These are phyloP conservation scores for Platyscapa corneri DNA, from an alignment of 1,140 invertebrate genomes.

Conservation along the genomic window DNA sequence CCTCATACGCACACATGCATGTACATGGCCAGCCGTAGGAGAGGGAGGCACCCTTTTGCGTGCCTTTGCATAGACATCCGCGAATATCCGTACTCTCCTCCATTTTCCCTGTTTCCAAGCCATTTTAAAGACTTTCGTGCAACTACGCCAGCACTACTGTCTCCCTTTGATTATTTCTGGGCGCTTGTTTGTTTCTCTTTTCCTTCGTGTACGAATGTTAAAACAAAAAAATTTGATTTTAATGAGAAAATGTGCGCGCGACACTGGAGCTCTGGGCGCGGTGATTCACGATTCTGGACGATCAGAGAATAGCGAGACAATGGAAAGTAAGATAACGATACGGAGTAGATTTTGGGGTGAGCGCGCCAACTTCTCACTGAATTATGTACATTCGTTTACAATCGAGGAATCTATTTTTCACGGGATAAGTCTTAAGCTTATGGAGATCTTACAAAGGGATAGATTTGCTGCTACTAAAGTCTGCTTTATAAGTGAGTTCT, in stretches of 20 bases:
- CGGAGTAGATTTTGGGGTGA: background rate
- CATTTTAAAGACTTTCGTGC: background rate
- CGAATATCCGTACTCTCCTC: background rate
- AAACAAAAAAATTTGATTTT: background rate
- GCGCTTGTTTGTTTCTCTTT: background rate
- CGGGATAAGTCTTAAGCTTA: background rate
- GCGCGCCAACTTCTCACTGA: background rate
- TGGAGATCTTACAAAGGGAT: background rate
- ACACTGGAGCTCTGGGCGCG: background rate
- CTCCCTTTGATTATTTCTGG: background rate
- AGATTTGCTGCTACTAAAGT: background rate
- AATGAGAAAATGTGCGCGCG: background rate
- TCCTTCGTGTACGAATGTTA: too few relatives aligned
- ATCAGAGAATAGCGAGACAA: background rate
- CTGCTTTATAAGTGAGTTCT: background rate
- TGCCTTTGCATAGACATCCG: slow-evolving; percentile 36
- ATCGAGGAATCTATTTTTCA: background rate
- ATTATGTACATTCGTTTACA: background rate
- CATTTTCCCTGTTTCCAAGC: background rate
- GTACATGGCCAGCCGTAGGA: background rate
- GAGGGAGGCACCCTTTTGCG: slow-evolving; percentile 12
- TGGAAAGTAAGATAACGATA: background rate
- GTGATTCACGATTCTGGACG: too few relatives aligned
- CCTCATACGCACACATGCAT: background rate
- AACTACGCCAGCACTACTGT: background rate